phyloP scores from a whole-genome alignment of 2,888 invertebrate genomes.

The Harpagoxenus sublaevis region DNA sequence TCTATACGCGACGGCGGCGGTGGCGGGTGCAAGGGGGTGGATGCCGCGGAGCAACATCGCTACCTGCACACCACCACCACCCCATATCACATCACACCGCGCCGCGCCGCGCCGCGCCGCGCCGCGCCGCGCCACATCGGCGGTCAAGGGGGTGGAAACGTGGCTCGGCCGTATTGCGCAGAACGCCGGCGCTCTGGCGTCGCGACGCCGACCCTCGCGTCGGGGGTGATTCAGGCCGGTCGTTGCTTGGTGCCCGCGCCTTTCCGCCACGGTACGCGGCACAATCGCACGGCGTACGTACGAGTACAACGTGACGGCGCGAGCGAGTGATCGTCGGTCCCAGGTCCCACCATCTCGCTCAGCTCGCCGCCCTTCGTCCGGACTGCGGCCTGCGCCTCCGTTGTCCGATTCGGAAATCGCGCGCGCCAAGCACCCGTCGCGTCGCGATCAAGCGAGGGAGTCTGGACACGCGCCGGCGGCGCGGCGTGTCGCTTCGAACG shows the following conservation, averaged over 20 bases:
- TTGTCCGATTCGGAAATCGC: neutral
- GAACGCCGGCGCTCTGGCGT: slow-evolving; percentile 77
- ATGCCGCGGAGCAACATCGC: slow-evolving; percentile 22
- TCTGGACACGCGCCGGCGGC: slow-evolving; percentile 4
- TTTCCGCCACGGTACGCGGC: slow-evolving; percentile 47
- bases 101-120: neutral
- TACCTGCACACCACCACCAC: neutral
- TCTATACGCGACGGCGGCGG: neutral
- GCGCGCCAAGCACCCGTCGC: neutral
- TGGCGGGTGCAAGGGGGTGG: slow-evolving; percentile 39
- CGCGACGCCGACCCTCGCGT: slow-evolving; percentile 66
- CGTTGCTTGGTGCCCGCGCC: slow-evolving; percentile 72
- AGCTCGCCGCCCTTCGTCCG: neutral
- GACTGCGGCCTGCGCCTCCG: neutral
- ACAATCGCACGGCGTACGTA: slow-evolving; percentile 43
- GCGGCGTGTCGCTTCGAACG: slow-evolving; percentile 24
- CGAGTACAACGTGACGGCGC: slow-evolving; percentile 14
- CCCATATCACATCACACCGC: too few species aligned
- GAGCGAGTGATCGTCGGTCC: neutral
- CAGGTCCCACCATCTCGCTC: neutral
- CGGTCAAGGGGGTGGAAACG: slow-evolving; percentile 61
- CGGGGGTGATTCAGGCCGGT: slow-evolving; percentile 65
- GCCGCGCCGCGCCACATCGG: slow-evolving; percentile 20
- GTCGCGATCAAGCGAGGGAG: neutral
- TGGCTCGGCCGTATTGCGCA: slow-evolving; percentile 71